Evolutionary conservation across 1,140 invertebrate species (phyloP).

Genomic region (Apis laboriosa): DNA sequence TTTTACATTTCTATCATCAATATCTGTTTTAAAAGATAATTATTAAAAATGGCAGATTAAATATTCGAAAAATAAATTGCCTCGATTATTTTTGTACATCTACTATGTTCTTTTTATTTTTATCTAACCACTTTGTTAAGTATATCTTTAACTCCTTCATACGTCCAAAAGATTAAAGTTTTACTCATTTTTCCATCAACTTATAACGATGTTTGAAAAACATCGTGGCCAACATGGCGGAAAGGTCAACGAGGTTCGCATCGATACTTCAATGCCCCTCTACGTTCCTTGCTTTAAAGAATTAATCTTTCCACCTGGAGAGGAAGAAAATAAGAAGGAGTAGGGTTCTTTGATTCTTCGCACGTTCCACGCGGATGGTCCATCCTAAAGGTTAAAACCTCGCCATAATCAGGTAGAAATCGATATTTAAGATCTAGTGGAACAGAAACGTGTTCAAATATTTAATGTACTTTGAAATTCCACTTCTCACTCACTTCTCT

Average conservation of each 20-base stretch:
- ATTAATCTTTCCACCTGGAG: not conserved
- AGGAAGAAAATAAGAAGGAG: not conserved
- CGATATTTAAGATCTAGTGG: not conserved
- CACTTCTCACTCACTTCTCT: no score
- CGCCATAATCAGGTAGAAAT: no score
- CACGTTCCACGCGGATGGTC: no score
- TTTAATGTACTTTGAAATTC: not conserved
- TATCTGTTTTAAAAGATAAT: no score
- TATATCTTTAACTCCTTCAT: not conserved
- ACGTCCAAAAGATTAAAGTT: not conserved
- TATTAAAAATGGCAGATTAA: no score
- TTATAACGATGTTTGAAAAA: not conserved
- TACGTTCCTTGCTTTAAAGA: not conserved
- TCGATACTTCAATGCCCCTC: not conserved
- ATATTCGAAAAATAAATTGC: no score
- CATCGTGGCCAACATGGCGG: not conserved
- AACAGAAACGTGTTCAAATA: not conserved
- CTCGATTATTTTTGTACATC: no score
- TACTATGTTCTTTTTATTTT: not conserved
- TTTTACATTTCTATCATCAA: no score
- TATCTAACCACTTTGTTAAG: not conserved
- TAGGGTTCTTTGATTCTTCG: no score
- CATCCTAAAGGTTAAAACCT: no score
- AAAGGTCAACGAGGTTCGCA: not conserved
- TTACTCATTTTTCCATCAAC: not conserved